phyloP scores from a whole-genome alignment of 2,888 invertebrate species.

The Philopedon plagiatum region DNA sequence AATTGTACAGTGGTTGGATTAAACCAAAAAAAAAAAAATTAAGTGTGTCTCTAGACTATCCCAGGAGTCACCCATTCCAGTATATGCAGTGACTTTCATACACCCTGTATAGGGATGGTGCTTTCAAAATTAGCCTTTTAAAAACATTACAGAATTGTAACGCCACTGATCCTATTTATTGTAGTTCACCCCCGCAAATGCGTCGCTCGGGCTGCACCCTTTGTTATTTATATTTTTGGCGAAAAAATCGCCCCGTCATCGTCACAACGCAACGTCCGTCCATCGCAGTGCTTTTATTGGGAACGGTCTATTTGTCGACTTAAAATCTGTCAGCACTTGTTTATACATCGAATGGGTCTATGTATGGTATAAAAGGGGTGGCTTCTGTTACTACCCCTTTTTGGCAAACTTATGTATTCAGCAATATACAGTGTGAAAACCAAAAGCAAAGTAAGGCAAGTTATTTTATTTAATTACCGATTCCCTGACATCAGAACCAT shows the following conservation, averaged over 20 bases:
- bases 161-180: slow-evolving; percentile 24
- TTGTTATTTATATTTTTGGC: slow-evolving; percentile 30
- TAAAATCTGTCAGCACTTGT: slow-evolving; percentile 42
- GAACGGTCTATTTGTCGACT: slow-evolving; percentile 34
- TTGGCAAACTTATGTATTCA: background rate
- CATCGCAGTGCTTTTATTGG: slow-evolving; percentile 40
- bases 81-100: no score
- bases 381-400: slow-evolving; percentile 22
- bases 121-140: no score
- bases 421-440: no score
- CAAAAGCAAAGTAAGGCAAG: no score
- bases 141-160: no score
- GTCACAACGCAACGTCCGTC: background rate
- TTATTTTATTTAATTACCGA: no score
- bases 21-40: no score
- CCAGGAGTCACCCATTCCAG: no score
- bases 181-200: slow-evolving; percentile 26
- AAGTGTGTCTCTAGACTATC: no score
- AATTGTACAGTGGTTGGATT: no score
- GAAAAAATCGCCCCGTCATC: slow-evolving; percentile 38
- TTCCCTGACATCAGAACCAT: no score
- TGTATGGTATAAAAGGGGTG: slow-evolving; percentile 30
- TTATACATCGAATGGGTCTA: slow-evolving; percentile 27
- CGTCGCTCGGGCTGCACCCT: slow-evolving; percentile 36
- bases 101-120: no score